These are phyloP conservation scores for Zophobas morio DNA, from an alignment of 1,140 invertebrate species.

Conservation along the genomic window DNA sequence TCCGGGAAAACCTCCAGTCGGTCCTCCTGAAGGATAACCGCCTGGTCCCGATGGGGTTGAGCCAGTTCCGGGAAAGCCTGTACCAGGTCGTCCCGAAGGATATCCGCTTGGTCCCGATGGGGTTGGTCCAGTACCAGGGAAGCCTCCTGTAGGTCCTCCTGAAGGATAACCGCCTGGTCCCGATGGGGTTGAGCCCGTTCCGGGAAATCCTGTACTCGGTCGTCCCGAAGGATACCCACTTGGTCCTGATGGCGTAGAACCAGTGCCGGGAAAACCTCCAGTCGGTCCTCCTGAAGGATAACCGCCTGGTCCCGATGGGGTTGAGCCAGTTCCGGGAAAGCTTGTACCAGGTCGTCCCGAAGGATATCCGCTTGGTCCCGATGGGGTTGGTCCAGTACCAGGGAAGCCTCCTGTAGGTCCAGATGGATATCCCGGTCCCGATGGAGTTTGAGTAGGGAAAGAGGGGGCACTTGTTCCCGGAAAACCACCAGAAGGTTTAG, in stretches of 20 bases:
- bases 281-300: constrained; percentile 47
- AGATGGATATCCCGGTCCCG: constrained; percentile 47
- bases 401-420: constrained; percentile 21
- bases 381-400: constrained; percentile 16
- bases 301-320: constrained; percentile 39
- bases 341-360: constrained; percentile 7
- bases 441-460: constrained; percentile 21
- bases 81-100: constrained; percentile 23
- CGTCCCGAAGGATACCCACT: constrained; percentile 47
- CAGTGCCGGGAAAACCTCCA: constrained; percentile 47
- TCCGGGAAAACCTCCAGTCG: constrained; percentile 18
- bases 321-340: constrained; percentile 27
- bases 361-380: constrained; percentile 18
- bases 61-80: no score
- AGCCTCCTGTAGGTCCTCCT: constrained; percentile 52
- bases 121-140: neutral
- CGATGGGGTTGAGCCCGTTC: constrained; percentile 60
- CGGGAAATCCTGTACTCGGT: constrained; percentile 55
- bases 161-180: constrained; percentile 28
- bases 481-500: neutral
- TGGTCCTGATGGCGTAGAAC: constrained; percentile 38
- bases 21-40: constrained; percentile 46
- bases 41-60: neutral
- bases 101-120: constrained; percentile 4
- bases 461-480: constrained; percentile 1